Base-by-base conservation (phyloP, 2,888 invertebrate species). In the Morpho achilles region DNA sequence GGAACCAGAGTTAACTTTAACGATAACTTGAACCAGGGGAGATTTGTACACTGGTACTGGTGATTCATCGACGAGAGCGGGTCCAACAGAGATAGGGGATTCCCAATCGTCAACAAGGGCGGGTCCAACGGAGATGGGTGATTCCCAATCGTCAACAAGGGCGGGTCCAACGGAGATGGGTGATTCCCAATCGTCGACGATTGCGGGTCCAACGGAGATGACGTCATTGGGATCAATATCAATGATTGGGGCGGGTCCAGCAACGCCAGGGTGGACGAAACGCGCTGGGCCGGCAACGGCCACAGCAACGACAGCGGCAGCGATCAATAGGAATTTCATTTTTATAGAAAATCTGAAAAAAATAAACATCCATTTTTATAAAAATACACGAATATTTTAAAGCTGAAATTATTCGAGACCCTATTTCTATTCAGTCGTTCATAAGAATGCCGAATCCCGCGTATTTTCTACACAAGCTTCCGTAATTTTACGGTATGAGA, bases 181-280 rank as follows among this genome's bases (percentile, higher is more conserved):
- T 68, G 68, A 32, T 16, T 42, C 40, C 53, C 8, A 32, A 32
- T 66, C 68, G 7, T 52, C 64, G 23, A 58, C 46, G 40, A 58
- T 39, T 4, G 56, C 65, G 16, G 65, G 64, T 32, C 45, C 45
- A 40, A 46, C 46, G 16, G 47, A 41, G 47, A 82, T 80, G 67
- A 80, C 79, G 50, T 70, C 76, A 53, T 58, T 43, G 67, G 67
- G 10, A 66, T 59, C 40, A 64, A 47, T 16, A 46, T 66, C 62
- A 5, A 64, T 58, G 46, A 68, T 62, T 16, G 64, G 67, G 7
- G 64, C 54, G 52, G 63, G 54, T 49, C 55, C 61, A 56, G 58
- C 49, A 40, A 54, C 56, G 32, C 56, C 62, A 8, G 58, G 53
- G 8, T 44, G 22, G 9, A 56, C 46, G 43, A 53, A 60, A 45